A percentile compares a stretch with the other conserved stretches of the same genome.
Evolutionary conservation across 2,797 vertebrate species (phyloP).

Genomic region (Enteromius afrohamiltoni): DNA sequence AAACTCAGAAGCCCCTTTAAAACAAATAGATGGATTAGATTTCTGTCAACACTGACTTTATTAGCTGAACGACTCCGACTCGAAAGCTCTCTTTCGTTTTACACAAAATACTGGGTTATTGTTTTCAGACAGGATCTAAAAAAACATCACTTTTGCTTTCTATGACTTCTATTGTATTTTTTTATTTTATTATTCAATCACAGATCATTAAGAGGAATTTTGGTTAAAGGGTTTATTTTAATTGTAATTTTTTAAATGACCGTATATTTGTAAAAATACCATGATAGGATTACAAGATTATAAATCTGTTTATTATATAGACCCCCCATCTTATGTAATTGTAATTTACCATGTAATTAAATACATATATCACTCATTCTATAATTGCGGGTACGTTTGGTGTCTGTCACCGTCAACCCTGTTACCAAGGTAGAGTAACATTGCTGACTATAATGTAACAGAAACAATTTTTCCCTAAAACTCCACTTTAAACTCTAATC

Average conservation of each 20-base stretch:
- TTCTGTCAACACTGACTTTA: constrained; percentile 70
- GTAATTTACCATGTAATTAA: too few species aligned
- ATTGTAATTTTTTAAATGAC: background rate
- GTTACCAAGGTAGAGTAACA: too few species aligned
- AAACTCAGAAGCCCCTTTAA: constrained; percentile 74
- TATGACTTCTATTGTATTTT: background rate
- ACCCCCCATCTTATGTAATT: too few species aligned
- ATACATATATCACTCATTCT: too few species aligned
- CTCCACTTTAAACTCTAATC: too few species aligned
- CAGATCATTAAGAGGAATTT: background rate
- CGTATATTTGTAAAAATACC: background rate
- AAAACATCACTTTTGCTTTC: background rate
- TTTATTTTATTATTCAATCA: background rate
- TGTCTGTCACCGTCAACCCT: too few species aligned
- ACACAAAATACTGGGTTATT: background rate
- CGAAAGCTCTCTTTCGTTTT: background rate
- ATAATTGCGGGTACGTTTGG: too few species aligned
- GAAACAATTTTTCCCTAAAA: too few species aligned
- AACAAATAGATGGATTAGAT: constrained; percentile 76
- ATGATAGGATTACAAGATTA: background rate
- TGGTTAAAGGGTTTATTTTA: background rate
- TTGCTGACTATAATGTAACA: too few species aligned
- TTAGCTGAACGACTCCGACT: constrained; percentile 59
- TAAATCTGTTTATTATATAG: background rate
- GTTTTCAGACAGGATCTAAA: background rate